Base-by-base conservation (phyloP, 2,113 vertebrate species). In the Gallinago jamesoni region DNA sequence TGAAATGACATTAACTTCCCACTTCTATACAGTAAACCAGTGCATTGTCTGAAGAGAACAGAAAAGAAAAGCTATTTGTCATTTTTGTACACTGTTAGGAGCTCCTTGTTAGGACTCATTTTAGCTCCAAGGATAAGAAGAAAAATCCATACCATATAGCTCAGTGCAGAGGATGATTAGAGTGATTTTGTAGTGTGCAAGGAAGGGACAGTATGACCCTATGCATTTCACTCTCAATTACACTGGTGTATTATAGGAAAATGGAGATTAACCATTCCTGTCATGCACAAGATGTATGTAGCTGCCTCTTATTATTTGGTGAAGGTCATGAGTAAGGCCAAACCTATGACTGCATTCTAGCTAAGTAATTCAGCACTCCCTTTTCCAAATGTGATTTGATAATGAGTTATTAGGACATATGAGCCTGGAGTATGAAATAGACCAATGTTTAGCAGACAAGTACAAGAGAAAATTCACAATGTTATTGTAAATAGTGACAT, bases 311-410 rank as follows among this genome's bases (percentile, higher is more conserved):
- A 78, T 68, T 91, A 90, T 74, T 67, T 91, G 84, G 89, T 94
- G 84, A 96, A 94, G 93, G 95, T 97, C 93, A 83, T 4, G 31
- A 87, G 57, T 82, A 91, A 93, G 75, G 93, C 81, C 89, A 96
- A 96, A 85, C 62, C 35, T 87, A 28, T 79, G 84, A 84, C 57
- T 89, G 48, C 78, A 87, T 90, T 92, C 53, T 39, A 68, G 56
- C 39, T 48, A 53, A 94, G 86, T 55, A 96, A 82, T 84, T 64
- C 85, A 85, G 53, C 70, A 84, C 25, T 27, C 53, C 66, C 35
- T 75, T 70, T 60, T 91, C 57, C 81, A 96, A 92, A 84, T 76
- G 39, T 68, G 57, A 87, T 73, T 79, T 76, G 70, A 84, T 93
- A 89, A 87, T 41, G 45, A 93, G 39, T 69, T 94, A 95, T 53